These are phyloP conservation scores for Sympetrum striolatum DNA, from an alignment of 2,888 invertebrate genomes.

Conservation along the genomic window DNA sequence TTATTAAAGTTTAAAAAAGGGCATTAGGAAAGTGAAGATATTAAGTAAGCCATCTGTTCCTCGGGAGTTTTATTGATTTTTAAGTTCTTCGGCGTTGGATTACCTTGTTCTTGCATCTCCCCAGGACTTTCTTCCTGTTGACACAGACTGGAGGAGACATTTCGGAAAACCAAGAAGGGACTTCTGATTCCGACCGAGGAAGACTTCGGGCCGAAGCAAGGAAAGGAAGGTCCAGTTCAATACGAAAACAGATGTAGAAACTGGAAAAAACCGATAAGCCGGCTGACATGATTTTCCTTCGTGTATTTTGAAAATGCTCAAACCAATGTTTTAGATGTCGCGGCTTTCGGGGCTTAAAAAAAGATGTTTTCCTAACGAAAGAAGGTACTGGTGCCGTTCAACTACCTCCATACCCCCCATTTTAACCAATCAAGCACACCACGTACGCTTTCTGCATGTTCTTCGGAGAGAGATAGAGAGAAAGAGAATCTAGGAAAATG, in stretches of 20 bases:
- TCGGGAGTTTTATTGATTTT: not conserved
- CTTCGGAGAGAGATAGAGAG: not conserved
- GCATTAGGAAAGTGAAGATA: not conserved
- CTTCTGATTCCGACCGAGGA: not conserved
- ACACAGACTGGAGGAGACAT: not conserved
- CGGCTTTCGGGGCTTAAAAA: not conserved
- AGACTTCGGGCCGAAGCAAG: not conserved
- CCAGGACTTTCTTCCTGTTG: not conserved
- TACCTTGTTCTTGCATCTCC: not conserved
- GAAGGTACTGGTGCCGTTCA: not conserved
- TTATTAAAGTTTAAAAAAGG: not conserved
- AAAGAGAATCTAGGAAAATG: not conserved
- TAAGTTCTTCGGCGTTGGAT: not conserved
- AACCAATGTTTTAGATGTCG: not conserved
- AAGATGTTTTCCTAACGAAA: not conserved
- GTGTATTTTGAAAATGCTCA: constrained; percentile 19
- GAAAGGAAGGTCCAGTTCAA: not conserved
- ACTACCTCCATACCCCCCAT: constrained; percentile 9
- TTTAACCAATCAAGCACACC: not conserved
- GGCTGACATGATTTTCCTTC: not conserved
- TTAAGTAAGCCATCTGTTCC: not conserved
- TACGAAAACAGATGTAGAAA: not conserved
- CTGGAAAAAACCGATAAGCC: not conserved
- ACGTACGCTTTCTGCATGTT: not conserved
- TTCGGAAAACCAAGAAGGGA: not conserved